phyloP scores from a whole-genome alignment of 2,797 vertebrate species.

The Chelmon rostratus region DNA sequence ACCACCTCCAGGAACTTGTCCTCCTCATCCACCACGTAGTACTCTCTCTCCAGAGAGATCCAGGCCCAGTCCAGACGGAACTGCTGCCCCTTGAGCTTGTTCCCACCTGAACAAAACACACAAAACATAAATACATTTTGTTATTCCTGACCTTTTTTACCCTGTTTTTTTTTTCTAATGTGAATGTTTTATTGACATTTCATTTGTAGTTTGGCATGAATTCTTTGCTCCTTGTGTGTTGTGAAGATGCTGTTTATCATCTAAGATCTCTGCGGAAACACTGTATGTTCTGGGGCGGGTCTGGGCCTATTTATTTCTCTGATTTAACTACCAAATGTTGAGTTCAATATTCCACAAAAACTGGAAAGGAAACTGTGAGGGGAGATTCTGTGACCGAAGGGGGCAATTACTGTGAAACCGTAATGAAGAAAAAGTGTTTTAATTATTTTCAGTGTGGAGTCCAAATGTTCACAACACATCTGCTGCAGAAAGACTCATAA shows the following conservation, averaged over 20 bases:
- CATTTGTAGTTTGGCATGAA: neutral
- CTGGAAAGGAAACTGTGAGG: constrained; percentile 32
- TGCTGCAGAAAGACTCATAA: constrained; percentile 30
- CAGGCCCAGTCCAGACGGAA: constrained; percentile 94
- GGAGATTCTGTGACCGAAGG: constrained; percentile 25
- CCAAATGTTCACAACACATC: constrained; percentile 30
- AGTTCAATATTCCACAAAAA: constrained; percentile 38
- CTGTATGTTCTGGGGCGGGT: neutral
- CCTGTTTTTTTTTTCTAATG: neutral
- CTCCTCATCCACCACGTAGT: constrained; percentile 93
- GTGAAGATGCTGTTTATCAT: neutral
- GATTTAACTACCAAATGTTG: constrained; percentile 30
- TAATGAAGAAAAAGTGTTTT: constrained; percentile 56
- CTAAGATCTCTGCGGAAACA: neutral
- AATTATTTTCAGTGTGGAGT: constrained; percentile 43
- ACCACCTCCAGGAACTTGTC: constrained; percentile 90
- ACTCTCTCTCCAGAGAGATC: constrained; percentile 94
- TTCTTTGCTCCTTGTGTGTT: neutral
- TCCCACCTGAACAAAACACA: constrained; percentile 88
- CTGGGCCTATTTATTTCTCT: constrained; percentile 29
- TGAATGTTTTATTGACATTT: neutral
- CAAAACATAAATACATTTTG: neutral
- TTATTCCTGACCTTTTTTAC: neutral
- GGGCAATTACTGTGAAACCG: constrained; percentile 43
- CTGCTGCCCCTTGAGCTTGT: constrained; percentile 90